phyloP scores from a whole-genome alignment of 1,140 invertebrate genomes.

The Hycleus phaleratus region DNA sequence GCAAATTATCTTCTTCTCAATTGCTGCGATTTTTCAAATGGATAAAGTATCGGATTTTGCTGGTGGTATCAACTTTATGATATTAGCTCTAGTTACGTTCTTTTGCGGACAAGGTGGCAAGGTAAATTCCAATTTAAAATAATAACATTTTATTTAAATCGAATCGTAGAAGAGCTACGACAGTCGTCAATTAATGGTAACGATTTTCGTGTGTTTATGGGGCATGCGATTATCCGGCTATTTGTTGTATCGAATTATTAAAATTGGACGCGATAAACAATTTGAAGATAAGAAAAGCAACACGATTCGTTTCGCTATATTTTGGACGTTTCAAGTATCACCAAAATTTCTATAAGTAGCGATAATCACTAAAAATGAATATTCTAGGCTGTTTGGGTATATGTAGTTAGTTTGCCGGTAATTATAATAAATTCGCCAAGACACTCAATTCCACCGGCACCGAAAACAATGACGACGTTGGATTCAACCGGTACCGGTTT shows the following conservation, averaged over 20 bases:
- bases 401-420: conserved; percentile 80
- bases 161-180: conserved; percentile 60
- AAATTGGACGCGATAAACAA: conserved; percentile 81
- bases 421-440: conserved; percentile 86
- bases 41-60: conserved; percentile 90
- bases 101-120: conserved; percentile 72
- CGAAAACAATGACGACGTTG: conserved; percentile 73
- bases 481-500: conserved; percentile 78
- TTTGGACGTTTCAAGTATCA: conserved; percentile 82
- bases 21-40: conserved; percentile 77
- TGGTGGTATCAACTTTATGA: conserved; percentile 84
- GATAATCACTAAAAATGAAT: not conserved
- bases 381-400: conserved; percentile 86
- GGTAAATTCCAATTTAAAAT: conserved; percentile 36
- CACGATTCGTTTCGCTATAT: conserved; percentile 76
- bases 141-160: conserved; percentile 23
- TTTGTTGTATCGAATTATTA: conserved; percentile 78
- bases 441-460: conserved; percentile 64
- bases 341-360: not conserved
- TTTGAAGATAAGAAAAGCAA: conserved; percentile 85
- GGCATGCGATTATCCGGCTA: conserved; percentile 75
- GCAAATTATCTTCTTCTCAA: conserved; percentile 81
- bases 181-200: conserved; percentile 80
- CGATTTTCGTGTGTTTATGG: conserved; percentile 78
- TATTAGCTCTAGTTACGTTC: conserved; percentile 79